Percentiles rank a stretch among this genome's conserved stretches.
phyloP scores from a whole-genome alignment of 2,797 vertebrate genomes.

The Siniperca obscura region DNA sequence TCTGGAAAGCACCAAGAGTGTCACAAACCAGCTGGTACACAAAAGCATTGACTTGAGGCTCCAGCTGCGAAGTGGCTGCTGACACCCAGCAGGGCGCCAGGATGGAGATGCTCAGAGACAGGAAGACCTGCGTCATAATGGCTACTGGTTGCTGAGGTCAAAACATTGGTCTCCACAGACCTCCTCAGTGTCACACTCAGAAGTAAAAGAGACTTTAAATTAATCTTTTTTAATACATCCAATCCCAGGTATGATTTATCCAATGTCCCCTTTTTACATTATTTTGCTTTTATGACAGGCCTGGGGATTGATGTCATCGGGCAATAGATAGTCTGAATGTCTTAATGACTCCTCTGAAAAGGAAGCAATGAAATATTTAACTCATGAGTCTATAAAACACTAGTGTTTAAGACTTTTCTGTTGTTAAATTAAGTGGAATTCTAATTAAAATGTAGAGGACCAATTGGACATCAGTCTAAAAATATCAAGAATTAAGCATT shows the following conservation, averaged over 20 bases:
- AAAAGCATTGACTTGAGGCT: slow-evolving; percentile 3
- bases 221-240: slow-evolving; percentile 34
- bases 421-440: slow-evolving; percentile 43
- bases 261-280: slow-evolving; percentile 31
- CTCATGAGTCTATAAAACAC: slow-evolving; percentile 48
- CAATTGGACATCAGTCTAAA: slow-evolving; percentile 26
- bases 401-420: slow-evolving; percentile 27
- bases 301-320: slow-evolving; percentile 45
- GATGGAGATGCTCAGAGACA: slow-evolving; percentile 8
- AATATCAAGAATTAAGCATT: slow-evolving; percentile 3
- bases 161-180: background rate
- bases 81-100: slow-evolving; percentile 2
- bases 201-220: slow-evolving; percentile 21
- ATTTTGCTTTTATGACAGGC: slow-evolving; percentile 48
- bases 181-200: background rate
- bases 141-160: slow-evolving; percentile 16
- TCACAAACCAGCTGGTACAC: slow-evolving; percentile 32
- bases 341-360: slow-evolving; percentile 47
- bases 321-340: slow-evolving; percentile 43
- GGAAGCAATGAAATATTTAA: slow-evolving; percentile 47
- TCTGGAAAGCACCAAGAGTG: slow-evolving; percentile 10
- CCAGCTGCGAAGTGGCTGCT: slow-evolving; percentile 20
- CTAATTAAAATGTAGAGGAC: slow-evolving; percentile 33
- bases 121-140: slow-evolving; percentile 7
- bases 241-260: slow-evolving; percentile 6